Percentiles rank a stretch among this genome's conserved stretches.
These are phyloP conservation scores for Pantherophis vulpinus DNA, from an alignment of 2,797 vertebrate species.

Conservation along the genomic window DNA sequence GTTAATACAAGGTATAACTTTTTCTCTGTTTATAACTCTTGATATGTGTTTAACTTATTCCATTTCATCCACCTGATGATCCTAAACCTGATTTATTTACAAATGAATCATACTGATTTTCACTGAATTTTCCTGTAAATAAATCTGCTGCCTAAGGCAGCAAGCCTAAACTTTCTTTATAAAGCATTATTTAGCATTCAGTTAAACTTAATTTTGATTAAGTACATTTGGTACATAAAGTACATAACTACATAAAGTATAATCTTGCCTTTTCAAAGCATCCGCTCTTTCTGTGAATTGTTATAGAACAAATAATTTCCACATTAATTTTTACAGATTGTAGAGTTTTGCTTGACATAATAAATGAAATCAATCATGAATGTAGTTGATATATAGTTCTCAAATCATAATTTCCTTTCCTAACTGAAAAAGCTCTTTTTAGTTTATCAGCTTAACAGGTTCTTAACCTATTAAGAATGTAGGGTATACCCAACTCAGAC, in stretches of 20 bases:
- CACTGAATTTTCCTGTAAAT: neutral
- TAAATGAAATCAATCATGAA: constrained; percentile 3
- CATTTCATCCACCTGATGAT: neutral
- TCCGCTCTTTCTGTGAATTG: neutral
- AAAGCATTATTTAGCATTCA: neutral
- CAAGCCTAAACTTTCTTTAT: neutral
- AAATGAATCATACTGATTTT: neutral
- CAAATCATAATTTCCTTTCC: constrained; percentile 6
- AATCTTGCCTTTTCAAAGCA: neutral
- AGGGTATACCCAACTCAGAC: neutral
- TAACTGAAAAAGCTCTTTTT: neutral
- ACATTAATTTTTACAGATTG: neutral
- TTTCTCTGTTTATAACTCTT: neutral
- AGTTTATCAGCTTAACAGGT: neutral
- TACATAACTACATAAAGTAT: neutral
- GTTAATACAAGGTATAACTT: neutral
- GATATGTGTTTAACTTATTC: neutral
- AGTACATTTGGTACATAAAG: neutral
- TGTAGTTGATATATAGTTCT: constrained; percentile 39
- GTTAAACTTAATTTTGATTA: neutral
- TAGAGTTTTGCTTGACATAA: neutral
- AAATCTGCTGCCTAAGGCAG: neutral
- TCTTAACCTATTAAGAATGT: neutral
- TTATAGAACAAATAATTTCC: neutral
- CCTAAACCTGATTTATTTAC: neutral